A percentile compares a stretch with the other conserved stretches of the same genome.
Conservation (phyloP, 37 sponge, comb jelly and placozoan species). For the Petrosia ficiformis region DNA sequence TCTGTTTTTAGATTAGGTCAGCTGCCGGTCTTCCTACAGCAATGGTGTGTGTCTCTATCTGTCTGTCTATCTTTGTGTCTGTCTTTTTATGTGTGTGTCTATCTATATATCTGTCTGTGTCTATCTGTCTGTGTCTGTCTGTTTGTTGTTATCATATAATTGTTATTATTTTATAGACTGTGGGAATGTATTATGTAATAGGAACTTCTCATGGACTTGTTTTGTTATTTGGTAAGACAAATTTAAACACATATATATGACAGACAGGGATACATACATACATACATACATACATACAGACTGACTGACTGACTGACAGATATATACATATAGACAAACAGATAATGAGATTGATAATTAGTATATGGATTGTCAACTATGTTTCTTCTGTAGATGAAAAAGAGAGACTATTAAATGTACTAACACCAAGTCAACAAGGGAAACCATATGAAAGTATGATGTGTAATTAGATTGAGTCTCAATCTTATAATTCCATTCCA, state of each 20-base stretch:
- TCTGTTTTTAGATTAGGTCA: slow-evolving; percentile 26
- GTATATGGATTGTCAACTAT: no score
- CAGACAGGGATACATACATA: neutral
- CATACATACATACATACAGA: no score
- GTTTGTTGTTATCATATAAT: neutral
- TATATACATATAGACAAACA: no score
- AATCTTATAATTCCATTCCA: no score
- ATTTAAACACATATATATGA: neutral
- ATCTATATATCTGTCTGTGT: neutral
- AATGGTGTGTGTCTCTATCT: slow-evolving; percentile 14
- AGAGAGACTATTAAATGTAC: slow-evolving; percentile 49
- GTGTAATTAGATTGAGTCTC: neutral
- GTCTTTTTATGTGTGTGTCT: neutral
- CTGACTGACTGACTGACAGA: no score
- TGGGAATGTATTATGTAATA: slow-evolving; percentile 47
- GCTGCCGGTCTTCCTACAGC: slow-evolving; percentile 57
- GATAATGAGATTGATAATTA: no score
- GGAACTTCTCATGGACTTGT: slow-evolving; percentile 77
- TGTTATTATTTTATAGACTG: slow-evolving; percentile 23
- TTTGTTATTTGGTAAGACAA: slow-evolving; percentile 72
- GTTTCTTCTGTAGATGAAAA: slow-evolving; percentile 15
- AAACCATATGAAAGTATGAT: slow-evolving; percentile 28
- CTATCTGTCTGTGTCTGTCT: neutral
- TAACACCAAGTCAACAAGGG: slow-evolving; percentile 29
- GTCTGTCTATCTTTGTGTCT: neutral